Evolutionary conservation across 2,888 invertebrate genomes (phyloP).

Genomic region (Nephrotoma appendiculata): DNA sequence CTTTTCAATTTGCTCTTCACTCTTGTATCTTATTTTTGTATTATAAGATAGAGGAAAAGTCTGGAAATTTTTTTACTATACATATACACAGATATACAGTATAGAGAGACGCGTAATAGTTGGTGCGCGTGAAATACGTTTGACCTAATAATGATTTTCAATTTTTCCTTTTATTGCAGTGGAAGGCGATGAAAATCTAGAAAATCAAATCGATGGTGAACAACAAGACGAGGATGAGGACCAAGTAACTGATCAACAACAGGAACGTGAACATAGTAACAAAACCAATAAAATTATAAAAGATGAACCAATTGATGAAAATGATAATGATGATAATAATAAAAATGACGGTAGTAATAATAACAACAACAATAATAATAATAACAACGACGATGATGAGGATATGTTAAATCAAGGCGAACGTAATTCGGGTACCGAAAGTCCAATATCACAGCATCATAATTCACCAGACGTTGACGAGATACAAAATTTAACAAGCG

Average conservation of each 20-base stretch:
- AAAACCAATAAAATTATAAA: background rate
- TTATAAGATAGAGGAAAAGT: slow-evolving; percentile 1
- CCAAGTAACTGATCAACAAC: background rate
- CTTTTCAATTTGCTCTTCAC: slow-evolving; percentile 3
- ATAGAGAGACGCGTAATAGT: slow-evolving; percentile 10
- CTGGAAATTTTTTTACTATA: background rate
- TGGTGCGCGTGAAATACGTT: slow-evolving; percentile 6
- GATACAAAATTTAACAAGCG: background rate
- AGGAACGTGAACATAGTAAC: background rate
- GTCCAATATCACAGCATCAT: background rate
- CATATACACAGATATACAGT: background rate
- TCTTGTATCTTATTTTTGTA: background rate
- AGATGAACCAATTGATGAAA: background rate
- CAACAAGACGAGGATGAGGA: background rate
- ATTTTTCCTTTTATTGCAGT: slow-evolving; percentile 9
- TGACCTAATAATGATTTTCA: background rate
- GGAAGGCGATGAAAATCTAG: slow-evolving; percentile 10
- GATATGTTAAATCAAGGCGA: background rate
- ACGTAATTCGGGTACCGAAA: background rate
- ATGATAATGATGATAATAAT: background rate
- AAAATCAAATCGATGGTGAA: slow-evolving; percentile 7
- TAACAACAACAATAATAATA: background rate
- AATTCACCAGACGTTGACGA: background rate
- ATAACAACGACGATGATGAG: background rate
- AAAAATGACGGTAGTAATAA: background rate